phyloP scores from a whole-genome alignment of 2,888 invertebrate species.

The Synergus gifuensis region DNA sequence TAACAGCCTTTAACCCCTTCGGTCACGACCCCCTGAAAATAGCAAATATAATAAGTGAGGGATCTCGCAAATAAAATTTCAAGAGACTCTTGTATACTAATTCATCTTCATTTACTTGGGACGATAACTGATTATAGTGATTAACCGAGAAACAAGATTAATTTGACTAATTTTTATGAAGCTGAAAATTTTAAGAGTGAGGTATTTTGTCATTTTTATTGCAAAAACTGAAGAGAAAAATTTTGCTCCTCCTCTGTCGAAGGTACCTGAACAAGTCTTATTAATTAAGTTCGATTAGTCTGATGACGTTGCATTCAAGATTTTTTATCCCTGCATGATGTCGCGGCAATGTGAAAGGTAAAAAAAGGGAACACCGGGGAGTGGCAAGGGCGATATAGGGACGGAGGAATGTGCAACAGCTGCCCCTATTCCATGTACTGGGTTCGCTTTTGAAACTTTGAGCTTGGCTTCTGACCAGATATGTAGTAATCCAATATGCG shows the following conservation, averaged over 20 bases:
- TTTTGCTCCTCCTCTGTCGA: neutral
- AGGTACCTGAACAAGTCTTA: neutral
- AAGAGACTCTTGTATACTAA: neutral
- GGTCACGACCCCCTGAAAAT: constrained; percentile 17
- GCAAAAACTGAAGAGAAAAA: neutral
- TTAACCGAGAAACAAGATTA: neutral
- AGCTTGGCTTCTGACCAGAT: constrained; percentile 57
- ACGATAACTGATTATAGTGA: neutral
- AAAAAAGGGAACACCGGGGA: constrained; percentile 38
- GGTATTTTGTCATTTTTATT: neutral
- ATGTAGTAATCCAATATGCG: constrained; percentile 62
- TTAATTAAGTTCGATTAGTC: constrained; percentile 32
- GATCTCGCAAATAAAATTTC: constrained; percentile 10
- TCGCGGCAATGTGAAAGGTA: constrained; percentile 25
- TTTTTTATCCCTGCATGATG: neutral
- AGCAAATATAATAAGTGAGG: constrained; percentile 20
- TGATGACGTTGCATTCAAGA: constrained; percentile 25
- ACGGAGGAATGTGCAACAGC: constrained; percentile 69
- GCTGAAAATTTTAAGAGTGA: neutral
- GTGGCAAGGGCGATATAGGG: constrained; percentile 53
- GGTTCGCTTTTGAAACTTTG: constrained; percentile 68
- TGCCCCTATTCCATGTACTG: constrained; percentile 65
- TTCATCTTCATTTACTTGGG: constrained; percentile 19
- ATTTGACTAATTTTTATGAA: neutral
- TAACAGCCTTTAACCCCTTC: constrained; percentile 31